phyloP scores from a whole-genome alignment of 1,140 invertebrate genomes.

The Drosophila athabasca region DNA sequence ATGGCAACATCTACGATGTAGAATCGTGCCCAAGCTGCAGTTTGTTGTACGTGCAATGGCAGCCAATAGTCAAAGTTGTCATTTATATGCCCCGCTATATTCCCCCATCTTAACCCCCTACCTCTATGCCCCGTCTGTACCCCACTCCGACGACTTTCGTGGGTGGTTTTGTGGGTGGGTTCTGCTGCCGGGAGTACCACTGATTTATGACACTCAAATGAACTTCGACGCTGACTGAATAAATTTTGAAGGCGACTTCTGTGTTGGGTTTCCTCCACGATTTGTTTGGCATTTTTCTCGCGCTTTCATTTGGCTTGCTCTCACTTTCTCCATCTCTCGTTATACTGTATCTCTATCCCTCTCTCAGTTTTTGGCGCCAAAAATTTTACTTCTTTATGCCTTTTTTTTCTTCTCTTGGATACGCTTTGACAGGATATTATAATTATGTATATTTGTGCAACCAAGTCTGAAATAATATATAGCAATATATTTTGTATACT shows the following conservation, averaged over 20 bases:
- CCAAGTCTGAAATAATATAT: too few relatives aligned
- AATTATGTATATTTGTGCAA: too few relatives aligned
- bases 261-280: constrained; percentile 40
- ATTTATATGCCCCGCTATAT: constrained; percentile 56
- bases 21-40: constrained; percentile 71
- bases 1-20: constrained; percentile 29
- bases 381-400: constrained; percentile 37
- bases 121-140: not conserved
- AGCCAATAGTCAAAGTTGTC: constrained; percentile 71
- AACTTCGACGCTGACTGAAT: constrained; percentile 78
- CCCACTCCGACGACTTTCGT: constrained; percentile 19
- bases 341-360: constrained; percentile 6
- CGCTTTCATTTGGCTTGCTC: constrained; percentile 10
- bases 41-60: constrained; percentile 71
- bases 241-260: constrained; percentile 68
- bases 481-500: too few relatives aligned
- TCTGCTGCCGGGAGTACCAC: constrained; percentile 36
- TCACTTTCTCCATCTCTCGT: not conserved
- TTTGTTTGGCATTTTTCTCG: constrained; percentile 55
- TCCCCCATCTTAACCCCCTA: not conserved
- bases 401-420: not conserved
- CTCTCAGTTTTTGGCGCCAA: constrained; percentile 47
- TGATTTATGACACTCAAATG: constrained; percentile 81
- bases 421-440: too few relatives aligned
- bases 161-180: constrained; percentile 20